Evolutionary conservation across 2,113 vertebrate species (phyloP).

Genomic region (Petaurus breviceps): DNA sequence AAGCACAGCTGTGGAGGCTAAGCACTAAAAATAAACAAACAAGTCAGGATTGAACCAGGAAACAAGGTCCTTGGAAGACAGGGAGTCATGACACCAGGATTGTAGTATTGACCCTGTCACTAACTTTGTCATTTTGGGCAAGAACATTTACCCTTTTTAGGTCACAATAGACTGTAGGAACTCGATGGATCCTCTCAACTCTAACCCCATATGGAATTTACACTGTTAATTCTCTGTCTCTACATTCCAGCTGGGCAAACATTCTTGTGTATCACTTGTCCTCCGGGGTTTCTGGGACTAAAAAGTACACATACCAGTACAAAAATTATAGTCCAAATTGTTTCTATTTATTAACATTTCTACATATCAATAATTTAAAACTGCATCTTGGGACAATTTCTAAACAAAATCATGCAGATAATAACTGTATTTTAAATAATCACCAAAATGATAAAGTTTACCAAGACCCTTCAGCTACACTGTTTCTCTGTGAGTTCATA

Average conservation of each 20-base stretch:
- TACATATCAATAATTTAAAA: background rate
- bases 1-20: background rate
- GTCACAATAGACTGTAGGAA: background rate
- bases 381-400: background rate
- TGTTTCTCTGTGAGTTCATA: background rate
- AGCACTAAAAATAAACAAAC: background rate
- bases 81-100: background rate
- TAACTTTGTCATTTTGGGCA: background rate
- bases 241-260: background rate
- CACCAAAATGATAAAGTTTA: background rate
- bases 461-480: background rate
- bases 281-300: background rate
- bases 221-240: background rate
- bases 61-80: background rate
- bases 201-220: background rate
- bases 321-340: background rate
- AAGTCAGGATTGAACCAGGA: background rate
- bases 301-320: background rate
- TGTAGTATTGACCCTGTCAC: background rate
- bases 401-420: background rate
- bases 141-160: background rate
- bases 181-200: background rate
- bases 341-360: background rate
- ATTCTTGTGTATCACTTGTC: background rate
- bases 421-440: background rate